Percentiles rank a stretch among this genome's conserved stretches.
phyloP scores from a whole-genome alignment of 2,888 invertebrate species.

The Dorcus parallelipipedus region DNA sequence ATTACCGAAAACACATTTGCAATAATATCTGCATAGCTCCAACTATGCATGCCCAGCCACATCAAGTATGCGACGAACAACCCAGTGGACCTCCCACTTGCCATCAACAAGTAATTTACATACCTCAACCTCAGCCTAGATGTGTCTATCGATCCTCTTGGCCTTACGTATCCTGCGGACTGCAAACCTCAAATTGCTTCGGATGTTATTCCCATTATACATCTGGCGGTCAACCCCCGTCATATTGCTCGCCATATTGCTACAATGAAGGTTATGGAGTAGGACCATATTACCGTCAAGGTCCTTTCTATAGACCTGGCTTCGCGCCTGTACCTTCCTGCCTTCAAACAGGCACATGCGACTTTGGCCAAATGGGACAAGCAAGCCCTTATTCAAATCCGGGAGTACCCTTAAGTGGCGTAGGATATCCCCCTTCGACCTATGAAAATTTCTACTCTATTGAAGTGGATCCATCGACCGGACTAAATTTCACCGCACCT shows the following conservation, averaged over 20 bases:
- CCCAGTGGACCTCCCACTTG: slow-evolving; percentile 29
- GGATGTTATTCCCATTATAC: slow-evolving; percentile 38
- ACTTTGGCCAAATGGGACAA: not conserved
- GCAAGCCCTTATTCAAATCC: not conserved
- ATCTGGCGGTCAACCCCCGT: slow-evolving; percentile 25
- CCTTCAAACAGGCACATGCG: slow-evolving; percentile 24
- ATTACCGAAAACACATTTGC: slow-evolving; percentile 38
- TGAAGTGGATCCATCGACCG: not conserved
- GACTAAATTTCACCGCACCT: too few relatives aligned
- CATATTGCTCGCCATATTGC: slow-evolving; percentile 34
- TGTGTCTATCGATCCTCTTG: slow-evolving; percentile 41
- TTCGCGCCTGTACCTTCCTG: slow-evolving; percentile 32
- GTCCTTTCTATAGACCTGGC: slow-evolving; percentile 37
- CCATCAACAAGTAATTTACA: slow-evolving; percentile 38
- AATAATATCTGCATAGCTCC: slow-evolving; percentile 38
- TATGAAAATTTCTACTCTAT: slow-evolving; percentile 11
- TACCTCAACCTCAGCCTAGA: slow-evolving; percentile 42
- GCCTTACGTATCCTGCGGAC: slow-evolving; percentile 44
- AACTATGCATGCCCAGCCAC: slow-evolving; percentile 30
- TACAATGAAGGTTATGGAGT: slow-evolving; percentile 39
- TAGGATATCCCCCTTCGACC: slow-evolving; percentile 14
- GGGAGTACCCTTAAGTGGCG: slow-evolving; percentile 3
- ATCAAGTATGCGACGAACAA: slow-evolving; percentile 30
- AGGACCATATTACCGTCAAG: slow-evolving; percentile 39
- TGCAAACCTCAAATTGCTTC: slow-evolving; percentile 32